Base-by-base conservation (phyloP, 2,888 invertebrate species). In the Thera britannica region DNA sequence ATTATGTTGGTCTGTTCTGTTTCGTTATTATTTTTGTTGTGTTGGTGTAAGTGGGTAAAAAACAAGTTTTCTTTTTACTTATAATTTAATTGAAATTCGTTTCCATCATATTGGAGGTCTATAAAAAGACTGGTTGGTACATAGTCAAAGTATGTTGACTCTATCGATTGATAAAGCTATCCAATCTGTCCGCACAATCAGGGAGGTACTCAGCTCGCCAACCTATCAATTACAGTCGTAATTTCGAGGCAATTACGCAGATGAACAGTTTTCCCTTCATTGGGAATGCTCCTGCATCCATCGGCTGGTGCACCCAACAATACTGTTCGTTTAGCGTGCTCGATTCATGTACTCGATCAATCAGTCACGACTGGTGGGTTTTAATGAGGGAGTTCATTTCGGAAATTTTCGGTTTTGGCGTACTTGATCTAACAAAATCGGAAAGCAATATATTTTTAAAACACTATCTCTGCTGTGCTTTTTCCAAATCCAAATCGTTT, bases 221-320 rank as follows among this genome's bases (percentile, higher is more conserved):
- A 67, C 67, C 71, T 75, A 75, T 75, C 74, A 75, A 75, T 75
- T 73, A 74, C 72, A 61, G 56, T 49, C 63, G 70, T 72, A 71
- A 74, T 75, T 68, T 75, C 70, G 71, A 72, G 67, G 70, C 74
- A 75, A 74, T 75, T 74, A 71, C 71, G 65, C 70, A 68, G 72
- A 73, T 66, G 65, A 72, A 58, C 72, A 70, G 74, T 72, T 75
- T 72, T 72, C 75, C 72, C 75, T 73, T 72, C 72, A 74, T 72
- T 72, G 54, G 68, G 67, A 68, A 70, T 73, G 68, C 58, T 58
- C 34, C 48, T 38, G 38, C 12, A 48, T 64, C 23, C 23, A 57
- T 41, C 23, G 57, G 8, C 44, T 23, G 57, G 57, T 67, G 64
- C 67, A 67, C 46, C 64, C 65, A 46, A 65, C 69, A 69, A 69